Evolutionary conservation across 2,113 vertebrate genomes (phyloP).

Genomic region (Upupa epops): DNA sequence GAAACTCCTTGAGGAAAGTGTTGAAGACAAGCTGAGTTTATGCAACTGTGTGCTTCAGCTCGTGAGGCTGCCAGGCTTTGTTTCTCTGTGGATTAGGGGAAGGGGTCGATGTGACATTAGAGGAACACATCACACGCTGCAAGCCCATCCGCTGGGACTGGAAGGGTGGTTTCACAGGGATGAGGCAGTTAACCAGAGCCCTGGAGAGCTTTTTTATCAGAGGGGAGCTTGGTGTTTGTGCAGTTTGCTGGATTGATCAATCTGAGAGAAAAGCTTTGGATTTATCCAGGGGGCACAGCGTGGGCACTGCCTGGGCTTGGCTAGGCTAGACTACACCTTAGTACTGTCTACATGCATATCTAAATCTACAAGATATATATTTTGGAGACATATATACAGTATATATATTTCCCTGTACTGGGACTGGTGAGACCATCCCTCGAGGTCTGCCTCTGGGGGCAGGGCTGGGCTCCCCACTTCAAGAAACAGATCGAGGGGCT

Average conservation of each 20-base stretch:
- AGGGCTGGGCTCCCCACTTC: no score
- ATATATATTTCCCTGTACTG: no score
- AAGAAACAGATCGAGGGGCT: no score
- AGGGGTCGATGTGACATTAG: constrained; percentile 43
- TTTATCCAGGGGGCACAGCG: not conserved
- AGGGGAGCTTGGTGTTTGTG: not conserved
- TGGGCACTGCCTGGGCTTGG: not conserved
- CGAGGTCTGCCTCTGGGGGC: no score
- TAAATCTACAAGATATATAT: no score
- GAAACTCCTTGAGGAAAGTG: not conserved
- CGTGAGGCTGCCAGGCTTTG: constrained; percentile 41
- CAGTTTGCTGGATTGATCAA: not conserved
- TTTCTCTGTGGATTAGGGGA: constrained; percentile 44
- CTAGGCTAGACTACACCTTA: no score
- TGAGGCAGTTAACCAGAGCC: constrained; percentile 12
- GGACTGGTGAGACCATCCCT: no score
- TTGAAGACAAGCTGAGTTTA: not conserved
- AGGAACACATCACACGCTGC: constrained; percentile 29
- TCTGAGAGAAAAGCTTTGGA: not conserved
- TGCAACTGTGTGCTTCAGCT: not conserved
- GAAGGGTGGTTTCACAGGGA: not conserved
- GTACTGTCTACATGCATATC: no score
- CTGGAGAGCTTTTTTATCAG: constrained; percentile 5
- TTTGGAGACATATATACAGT: no score
- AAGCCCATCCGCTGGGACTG: not conserved